Conservation (phyloP, 2,113 vertebrate species). For the Xyrauchen texanus region DNA sequence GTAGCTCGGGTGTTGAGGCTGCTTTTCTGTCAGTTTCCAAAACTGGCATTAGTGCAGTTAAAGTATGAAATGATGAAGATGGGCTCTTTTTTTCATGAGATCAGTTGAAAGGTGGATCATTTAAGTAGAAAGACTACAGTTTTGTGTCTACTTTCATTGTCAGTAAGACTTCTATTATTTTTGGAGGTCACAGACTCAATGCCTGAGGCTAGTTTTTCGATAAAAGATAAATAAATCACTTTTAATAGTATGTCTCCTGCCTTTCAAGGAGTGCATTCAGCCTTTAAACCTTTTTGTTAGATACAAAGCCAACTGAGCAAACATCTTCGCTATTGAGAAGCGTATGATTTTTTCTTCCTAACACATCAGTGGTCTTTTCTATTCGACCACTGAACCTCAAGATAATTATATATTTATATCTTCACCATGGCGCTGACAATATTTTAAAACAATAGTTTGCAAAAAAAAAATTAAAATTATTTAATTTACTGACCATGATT, state of each 20-base stretch:
- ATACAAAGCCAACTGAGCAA: constrained; percentile 45
- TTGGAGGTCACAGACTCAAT: constrained; percentile 63
- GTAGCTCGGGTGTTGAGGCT: constrained; percentile 5
- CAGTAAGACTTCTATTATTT: constrained; percentile 69
- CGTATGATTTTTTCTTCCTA: background rate
- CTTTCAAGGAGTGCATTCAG: constrained; percentile 63
- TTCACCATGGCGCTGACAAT: too few relatives aligned
- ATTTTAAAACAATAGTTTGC: too few relatives aligned
- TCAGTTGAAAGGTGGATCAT: constrained; percentile 33
- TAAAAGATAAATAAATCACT: too few relatives aligned
- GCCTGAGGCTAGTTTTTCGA: too few relatives aligned
- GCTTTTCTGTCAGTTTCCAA: constrained; percentile 14
- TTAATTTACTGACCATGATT: too few relatives aligned
- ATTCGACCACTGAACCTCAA: too few relatives aligned
- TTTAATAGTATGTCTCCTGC: constrained; percentile 21
- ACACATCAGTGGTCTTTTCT: too few relatives aligned
- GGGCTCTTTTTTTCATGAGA: background rate
- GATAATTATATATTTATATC: too few relatives aligned
- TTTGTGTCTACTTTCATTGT: constrained; percentile 48
- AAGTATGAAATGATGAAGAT: background rate
- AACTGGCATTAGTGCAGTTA: background rate
- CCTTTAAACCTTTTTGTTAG: constrained; percentile 20
- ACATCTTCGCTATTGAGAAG: background rate
- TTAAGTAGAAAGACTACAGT: constrained; percentile 44
- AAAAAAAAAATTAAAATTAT: too few relatives aligned